Evolutionary conservation across 35 echinoderm and acorn worm species (phyloP), one percentile per base, ranked within the genome.

Genomic region (Chiridota heheva): DNA sequence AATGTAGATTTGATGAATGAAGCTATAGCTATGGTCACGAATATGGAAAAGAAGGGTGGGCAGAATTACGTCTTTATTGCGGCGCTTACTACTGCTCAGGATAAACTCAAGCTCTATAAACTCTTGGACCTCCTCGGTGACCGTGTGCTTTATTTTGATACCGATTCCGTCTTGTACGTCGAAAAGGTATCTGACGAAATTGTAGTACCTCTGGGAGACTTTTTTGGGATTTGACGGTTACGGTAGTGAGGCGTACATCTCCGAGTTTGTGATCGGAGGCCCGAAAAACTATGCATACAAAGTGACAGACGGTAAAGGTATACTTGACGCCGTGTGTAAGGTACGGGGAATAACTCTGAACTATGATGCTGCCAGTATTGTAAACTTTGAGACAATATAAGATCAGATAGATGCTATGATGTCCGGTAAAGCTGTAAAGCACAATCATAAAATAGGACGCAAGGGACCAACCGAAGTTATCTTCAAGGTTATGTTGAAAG

Each of bases 1-100:
- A n/a, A n/a, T n/a, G n/a, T n/a, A n/a, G n/a, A n/a, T n/a, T n/a
- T n/a, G n/a, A n/a, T n/a, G n/a, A n/a, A n/a, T n/a, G n/a, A n/a
- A n/a, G n/a, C n/a, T n/a, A n/a, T n/a, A n/a, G n/a, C n/a, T n/a
- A n/a, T n/a, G n/a, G n/a, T n/a, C n/a, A n/a, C n/a, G n/a, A n/a
- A n/a, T n/a, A n/a, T n/a, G n/a, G n/a, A n/a, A n/a, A n/a, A n/a
- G n/a, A n/a, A n/a, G n/a, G n/a, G n/a, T n/a, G n/a, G n/a, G n/a
- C n/a, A n/a, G n/a, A n/a, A n/a, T n/a, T n/a, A 88, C 72, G 86
- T 95, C 2, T 80, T 95, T 16, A 48, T 95, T 8, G 91, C 85
- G 4, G 80, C 79, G 1, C 89, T 84, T 67, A 89, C 91, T 5
- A 95, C 91, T 2, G 65, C 57, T 76, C 70, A 79, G 15, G 90